phyloP scores from a whole-genome alignment of 2,797 vertebrate species.

The Hafferia zeledoni region DNA sequence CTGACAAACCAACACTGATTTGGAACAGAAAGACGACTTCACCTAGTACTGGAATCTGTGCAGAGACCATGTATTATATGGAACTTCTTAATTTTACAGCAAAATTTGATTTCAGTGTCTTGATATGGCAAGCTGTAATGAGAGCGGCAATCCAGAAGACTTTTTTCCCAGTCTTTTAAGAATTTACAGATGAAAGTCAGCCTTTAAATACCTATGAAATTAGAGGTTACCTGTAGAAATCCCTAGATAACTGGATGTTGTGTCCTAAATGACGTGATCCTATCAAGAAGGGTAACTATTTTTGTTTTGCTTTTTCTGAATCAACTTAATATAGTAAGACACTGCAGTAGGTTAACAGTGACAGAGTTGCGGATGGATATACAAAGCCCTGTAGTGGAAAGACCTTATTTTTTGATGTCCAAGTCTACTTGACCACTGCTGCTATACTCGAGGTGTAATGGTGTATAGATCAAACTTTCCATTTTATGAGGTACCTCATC shows the following conservation, averaged over 20 bases:
- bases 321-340: neutral
- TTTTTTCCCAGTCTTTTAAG: neutral
- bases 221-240: neutral
- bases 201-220: neutral
- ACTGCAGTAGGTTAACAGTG: neutral
- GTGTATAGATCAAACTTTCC: neutral
- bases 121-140: neutral
- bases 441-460: neutral
- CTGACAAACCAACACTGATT: neutral
- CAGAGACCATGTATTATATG: neutral
- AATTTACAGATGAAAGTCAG: neutral
- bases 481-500: conserved; percentile 21
- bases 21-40: neutral
- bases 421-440: neutral
- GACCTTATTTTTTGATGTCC: neutral
- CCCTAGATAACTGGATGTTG: neutral
- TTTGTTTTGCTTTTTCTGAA: neutral
- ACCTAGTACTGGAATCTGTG: neutral
- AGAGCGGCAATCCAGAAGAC: neutral
- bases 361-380: neutral
- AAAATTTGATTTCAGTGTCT: neutral
- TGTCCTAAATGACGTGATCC: neutral
- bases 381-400: neutral
- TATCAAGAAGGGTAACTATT: neutral
- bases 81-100: neutral